A percentile compares a stretch with the other conserved stretches of the same genome.
Conservation (phyloP, 2,113 vertebrate genomes). For the Lasiurus borealis region DNA sequence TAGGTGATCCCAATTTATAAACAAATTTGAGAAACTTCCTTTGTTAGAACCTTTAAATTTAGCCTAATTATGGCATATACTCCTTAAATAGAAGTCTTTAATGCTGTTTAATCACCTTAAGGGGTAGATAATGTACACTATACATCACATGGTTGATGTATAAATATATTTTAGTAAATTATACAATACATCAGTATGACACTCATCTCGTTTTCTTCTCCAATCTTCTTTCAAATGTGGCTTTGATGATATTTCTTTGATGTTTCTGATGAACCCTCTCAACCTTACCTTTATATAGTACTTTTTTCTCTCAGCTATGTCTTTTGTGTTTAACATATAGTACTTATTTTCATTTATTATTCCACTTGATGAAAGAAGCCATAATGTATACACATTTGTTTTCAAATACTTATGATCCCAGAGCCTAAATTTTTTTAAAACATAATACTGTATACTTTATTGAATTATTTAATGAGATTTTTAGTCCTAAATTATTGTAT, state of each 20-base stretch:
- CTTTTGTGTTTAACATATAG: neutral
- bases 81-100: neutral
- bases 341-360: slow-evolving; percentile 16
- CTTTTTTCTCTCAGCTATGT: neutral
- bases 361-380: neutral
- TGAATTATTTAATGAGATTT: slow-evolving; percentile 2
- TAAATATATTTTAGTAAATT: slow-evolving; percentile 7
- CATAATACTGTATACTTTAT: neutral
- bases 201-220: neutral
- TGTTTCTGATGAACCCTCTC: neutral
- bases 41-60: neutral
- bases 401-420: neutral
- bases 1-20: neutral
- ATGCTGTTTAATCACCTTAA: neutral
- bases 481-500: neutral
- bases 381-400: neutral
- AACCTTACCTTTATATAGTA: neutral
- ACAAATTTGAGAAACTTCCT: neutral
- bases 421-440: neutral
- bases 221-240: neutral
- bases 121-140: neutral
- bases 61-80: neutral
- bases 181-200: neutral
- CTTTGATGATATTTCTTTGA: neutral
- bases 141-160: neutral